Evolutionary conservation across 1,140 invertebrate genomes (phyloP), one percentile per base, ranked within the genome.

Genomic region (Cherax quadricarinatus): DNA sequence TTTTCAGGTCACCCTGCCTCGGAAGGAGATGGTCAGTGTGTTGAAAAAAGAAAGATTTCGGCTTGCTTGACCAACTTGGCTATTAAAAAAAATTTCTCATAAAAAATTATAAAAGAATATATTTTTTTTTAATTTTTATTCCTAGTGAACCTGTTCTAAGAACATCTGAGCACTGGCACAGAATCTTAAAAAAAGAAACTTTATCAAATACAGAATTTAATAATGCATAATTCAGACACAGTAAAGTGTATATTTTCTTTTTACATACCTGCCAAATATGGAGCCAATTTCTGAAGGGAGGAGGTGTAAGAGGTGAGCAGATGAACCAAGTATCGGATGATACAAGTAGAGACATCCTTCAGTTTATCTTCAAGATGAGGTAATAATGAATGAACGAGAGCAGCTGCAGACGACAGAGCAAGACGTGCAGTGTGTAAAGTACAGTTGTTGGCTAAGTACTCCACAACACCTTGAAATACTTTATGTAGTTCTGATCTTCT

Each of bases 251-350:
- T 60, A 9, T 60, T 60, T 16, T 60, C 16, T 66, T 6, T 66
- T 0, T 18, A 66, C 70, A 30, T 51, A 86, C 85, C 85, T 86
- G 85, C 85, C 18, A 86, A 51, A 49, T 73, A 86, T n/a, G 41
- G 49, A 75, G 62, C 62, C 48, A 49, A 10, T 75, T 86, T n/a
- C 18, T 51, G 70, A 16, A 86, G n/a, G 21, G n/a, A 51, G 21
- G 41, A 51, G 62, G 70, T 53, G 70, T 86, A 86, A 75, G n/a
- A 86, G 3, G 85, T 86, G 12, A 89, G 88, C 10, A 66, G 48
- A 48, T 89, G 88, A 30, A 89, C 62, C 49, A 84, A 73, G 30
- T 16, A 49, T 14, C 66, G 41, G 24, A 89, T 70, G n/a, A 83
- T 82, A 62, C 84, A 89, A 5, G 16, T 7, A 18, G 80, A 48